phyloP scores from a whole-genome alignment of 1,140 invertebrate genomes.

The Pentalonia nigronervosa region DNA sequence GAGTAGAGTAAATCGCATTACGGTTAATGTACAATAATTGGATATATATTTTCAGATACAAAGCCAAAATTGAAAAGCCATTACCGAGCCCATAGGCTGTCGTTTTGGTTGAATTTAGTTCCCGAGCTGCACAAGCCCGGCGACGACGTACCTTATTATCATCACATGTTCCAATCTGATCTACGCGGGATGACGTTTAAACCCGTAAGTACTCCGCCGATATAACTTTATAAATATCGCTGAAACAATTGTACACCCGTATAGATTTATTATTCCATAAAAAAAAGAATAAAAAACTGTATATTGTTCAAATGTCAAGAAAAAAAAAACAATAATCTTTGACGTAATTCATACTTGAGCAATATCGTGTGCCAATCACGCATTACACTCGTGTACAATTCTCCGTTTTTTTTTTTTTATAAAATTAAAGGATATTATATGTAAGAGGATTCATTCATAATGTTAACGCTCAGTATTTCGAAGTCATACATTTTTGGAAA shows the following conservation, averaged over 20 bases:
- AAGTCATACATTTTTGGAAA: background rate
- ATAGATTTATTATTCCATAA: background rate
- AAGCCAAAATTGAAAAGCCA: constrained; percentile 91
- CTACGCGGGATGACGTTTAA: constrained; percentile 32
- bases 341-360: background rate
- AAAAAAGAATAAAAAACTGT: background rate
- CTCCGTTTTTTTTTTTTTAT: too few species aligned
- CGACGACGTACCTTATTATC: constrained; percentile 82
- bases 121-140: constrained; percentile 93
- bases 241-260: background rate
- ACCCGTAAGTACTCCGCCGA: background rate
- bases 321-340: background rate
- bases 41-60: constrained; percentile 71
- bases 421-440: background rate
- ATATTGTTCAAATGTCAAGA: background rate
- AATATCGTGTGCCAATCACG: too few species aligned
- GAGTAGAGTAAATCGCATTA: background rate
- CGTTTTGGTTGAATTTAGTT: constrained; percentile 94
- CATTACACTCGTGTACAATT: too few species aligned
- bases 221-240: background rate
- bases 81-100: constrained; percentile 90
- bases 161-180: constrained; percentile 82
- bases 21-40: background rate
- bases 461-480: background rate
- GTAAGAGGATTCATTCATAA: background rate